Evolutionary conservation across 1,140 invertebrate species (phyloP), one percentile per base, ranked within the genome.

Genomic region (Zaprionus africanus): DNA sequence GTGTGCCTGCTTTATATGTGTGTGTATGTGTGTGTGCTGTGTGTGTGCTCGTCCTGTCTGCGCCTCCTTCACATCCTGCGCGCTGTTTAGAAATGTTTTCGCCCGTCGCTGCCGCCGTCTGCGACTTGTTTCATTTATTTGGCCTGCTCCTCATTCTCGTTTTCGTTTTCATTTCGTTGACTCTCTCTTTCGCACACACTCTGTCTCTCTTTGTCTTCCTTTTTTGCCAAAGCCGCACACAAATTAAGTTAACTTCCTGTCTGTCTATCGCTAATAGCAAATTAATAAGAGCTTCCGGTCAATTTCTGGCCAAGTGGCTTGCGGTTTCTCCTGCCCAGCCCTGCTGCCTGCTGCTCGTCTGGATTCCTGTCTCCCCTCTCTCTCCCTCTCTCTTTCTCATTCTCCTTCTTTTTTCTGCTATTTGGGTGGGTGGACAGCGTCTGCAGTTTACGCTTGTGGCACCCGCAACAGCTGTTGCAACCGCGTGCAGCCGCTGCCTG

Each of bases 211-310:
- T 63, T 62, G 58, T 62, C 62, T 69, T 34, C 60, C 49, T 65
- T 86, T 82, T 88, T 83, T 60, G 73, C 74, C 72, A 70, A 80
- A 86, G 77, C 77, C 68, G 28, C 73, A 83, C 83, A 86, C 76
- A 90, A 90, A 91, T 91, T 91, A 86, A 91, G 90, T 91, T 91
- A 91, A 91, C 90, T 91, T 91, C 90, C 90, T 91, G 90, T 90
- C 82, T 88, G 84, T 90, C 84, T 91, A 88, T 88, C 70, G 79
- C 90, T 86, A 91, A 90, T 91, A 88, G 90, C 90, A 79, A 91
- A 91, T 91, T 91, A 91, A 91, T 91, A 91, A 90, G 88, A 78
- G 85, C 82, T 83, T 91, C 90, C 90, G 90, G 56, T 90, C 82
- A 77, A 85, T 90, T 85, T 79, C 49, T 73, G 54, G 46, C 56